A percentile compares a stretch with the other conserved stretches of the same genome.
phyloP scores from a whole-genome alignment of 2,113 vertebrate genomes.

The Apodemus sylvaticus region DNA sequence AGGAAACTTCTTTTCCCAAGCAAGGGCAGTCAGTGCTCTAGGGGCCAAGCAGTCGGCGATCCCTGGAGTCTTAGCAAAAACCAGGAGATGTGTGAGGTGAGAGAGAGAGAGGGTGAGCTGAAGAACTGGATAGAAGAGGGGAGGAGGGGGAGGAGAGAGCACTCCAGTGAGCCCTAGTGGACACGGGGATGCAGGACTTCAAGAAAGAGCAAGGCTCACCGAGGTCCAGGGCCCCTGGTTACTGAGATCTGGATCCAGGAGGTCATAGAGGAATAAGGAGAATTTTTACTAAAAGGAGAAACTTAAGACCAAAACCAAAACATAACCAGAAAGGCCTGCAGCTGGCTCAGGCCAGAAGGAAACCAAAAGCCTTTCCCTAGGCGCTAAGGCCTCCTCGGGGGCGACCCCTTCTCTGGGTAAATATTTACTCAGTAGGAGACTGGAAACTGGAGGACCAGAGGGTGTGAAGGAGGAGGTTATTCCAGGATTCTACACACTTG shows the following conservation, averaged over 20 bases:
- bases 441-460: slow-evolving; percentile 52
- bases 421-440: slow-evolving; percentile 77
- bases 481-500: background rate
- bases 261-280: slow-evolving; percentile 44
- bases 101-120: no score
- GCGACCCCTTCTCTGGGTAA: slow-evolving; percentile 71
- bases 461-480: slow-evolving; percentile 45
- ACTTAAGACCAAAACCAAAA: slow-evolving; percentile 72
- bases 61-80: background rate
- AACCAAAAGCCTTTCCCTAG: slow-evolving; percentile 61
- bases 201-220: slow-evolving; percentile 16
- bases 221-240: background rate
- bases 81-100: no score
- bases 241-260: slow-evolving; percentile 2
- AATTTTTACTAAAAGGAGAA: slow-evolving; percentile 57
- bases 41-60: background rate
- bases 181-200: background rate
- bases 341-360: slow-evolving; percentile 21
- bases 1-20: background rate
- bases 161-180: background rate
- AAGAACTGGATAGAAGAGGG: no score
- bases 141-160: background rate
- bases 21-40: fast-evolving
- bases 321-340: slow-evolving; percentile 59
- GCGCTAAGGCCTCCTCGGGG: slow-evolving; percentile 55